Base-by-base conservation (phyloP, 2,888 invertebrate species). In the Pristionchus arcanus region DNA sequence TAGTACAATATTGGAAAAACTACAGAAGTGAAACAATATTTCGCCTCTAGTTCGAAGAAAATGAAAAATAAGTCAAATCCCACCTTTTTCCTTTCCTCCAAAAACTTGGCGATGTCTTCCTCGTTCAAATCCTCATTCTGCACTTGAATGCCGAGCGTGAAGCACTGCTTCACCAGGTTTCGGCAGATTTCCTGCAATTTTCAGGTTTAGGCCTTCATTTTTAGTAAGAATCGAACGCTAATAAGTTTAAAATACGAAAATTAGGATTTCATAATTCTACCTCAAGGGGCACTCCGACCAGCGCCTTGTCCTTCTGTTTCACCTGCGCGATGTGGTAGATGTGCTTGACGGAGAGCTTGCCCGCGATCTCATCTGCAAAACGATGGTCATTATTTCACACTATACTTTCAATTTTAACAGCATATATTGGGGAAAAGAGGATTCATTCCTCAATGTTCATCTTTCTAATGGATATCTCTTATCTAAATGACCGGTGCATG, bases 311-410 rank as follows among this genome's bases (percentile, higher is more conserved):
- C 37, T 91, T 90, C 28, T 92, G 92, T 96, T 99, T 99, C n/a
- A 99, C 97, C 95, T 97, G 96, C 0, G 99, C 99, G 95, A 99
- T 99, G 96, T 99, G 99, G 96, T 98, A 99, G 25, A 99, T 96
- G 96, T 99, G 99, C 95, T 98, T 99, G 0, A 97, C 95, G 0
- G 98, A 97, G 90, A 99, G 97, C 96, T 97, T 98, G 0, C 99
- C 99, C 93, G 97, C 97, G 49, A 97, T 96, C 93, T 95, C 95
- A 71, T 91, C 94, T 93, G 90, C 16, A 92, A 90, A 4, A 34
- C 19, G 28, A 2, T 31, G 9, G 42, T 49, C 9, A 49, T 9
- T 49, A 49, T 49, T 49, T 49, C 5, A 3, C 42, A 49, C 13
- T 49, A 1, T 11, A 49, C 9, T n/a, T n/a, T n/a, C 42, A 49